Conservation (phyloP, 2,888 invertebrate genomes). For the Lucinisca nassula region DNA sequence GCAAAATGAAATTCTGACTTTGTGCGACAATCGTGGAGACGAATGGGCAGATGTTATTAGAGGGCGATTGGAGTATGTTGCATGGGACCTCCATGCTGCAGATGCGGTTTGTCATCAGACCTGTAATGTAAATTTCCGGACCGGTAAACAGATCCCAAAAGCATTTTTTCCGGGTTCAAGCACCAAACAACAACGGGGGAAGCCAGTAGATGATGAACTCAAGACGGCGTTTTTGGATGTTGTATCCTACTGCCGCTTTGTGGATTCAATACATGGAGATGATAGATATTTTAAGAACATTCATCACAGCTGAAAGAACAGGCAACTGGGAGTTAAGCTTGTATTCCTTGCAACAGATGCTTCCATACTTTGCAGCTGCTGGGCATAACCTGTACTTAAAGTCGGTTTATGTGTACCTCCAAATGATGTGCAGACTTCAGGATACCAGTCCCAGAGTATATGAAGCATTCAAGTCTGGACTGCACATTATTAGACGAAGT, state of each 20-base stretch:
- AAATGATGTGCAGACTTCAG: not conserved
- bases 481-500: conserved; percentile 59
- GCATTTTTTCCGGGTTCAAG: not conserved
- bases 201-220: not conserved
- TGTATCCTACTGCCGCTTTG: conserved; percentile 30
- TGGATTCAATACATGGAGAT: conserved; percentile 67
- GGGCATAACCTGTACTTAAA: conserved; percentile 2
- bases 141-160: conserved; percentile 6
- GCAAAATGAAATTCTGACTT: conserved; percentile 4
- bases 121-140: not conserved
- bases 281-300: conserved; percentile 24
- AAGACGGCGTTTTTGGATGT: not conserved
- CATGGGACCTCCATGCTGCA: not conserved
- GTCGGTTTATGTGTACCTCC: not conserved
- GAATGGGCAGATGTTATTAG: not conserved
- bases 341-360: not conserved
- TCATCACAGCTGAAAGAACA: not conserved
- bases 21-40: conserved; percentile 6
- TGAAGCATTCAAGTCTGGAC: conserved; percentile 50
- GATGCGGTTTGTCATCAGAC: not conserved
- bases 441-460: not conserved
- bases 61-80: not conserved
- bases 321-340: not conserved
- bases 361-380: conserved; percentile 4
- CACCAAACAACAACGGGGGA: not conserved